Evolutionary conservation across 2,797 vertebrate species (phyloP), one percentile per base, ranked within the genome.

Genomic region (Telmatherina bonti): DNA sequence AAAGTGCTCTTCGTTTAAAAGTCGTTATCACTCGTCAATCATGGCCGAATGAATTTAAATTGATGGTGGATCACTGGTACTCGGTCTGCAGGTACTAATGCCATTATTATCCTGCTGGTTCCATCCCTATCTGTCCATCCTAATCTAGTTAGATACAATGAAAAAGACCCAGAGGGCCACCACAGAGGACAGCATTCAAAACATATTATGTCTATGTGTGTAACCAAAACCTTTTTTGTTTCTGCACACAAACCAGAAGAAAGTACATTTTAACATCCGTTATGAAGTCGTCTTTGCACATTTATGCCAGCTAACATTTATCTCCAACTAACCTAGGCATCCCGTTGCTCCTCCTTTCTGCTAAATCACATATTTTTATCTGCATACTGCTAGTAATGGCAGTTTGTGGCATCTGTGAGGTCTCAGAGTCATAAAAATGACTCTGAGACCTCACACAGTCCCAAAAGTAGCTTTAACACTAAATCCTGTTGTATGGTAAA

Each of bases 21-120:
- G 91, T 93, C 89, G 87, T 93, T 93, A 93, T 93, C 92, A 86
- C 90, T 52, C 70, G 82, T 91, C 86, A 88, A 88, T 91, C 87
- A 63, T n/a, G 53, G 81, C 55, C 55, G 68, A 91, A 76, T 51
- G 54, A 75, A 80, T 93, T 89, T 86, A 81, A 83, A 89, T 86
- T 88, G 91, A 91, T 68, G 30, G 64, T 15, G 33, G 84, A 81
- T 86, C 81, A 73, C 74, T 81, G 62, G 70, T 69, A 85, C 76
- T 86, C 62, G 36, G 66, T 78, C 72, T 85, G 67, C 82, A 88
- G 89, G 88, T 92, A 90, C 89, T 93, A 93, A 93, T 88, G 72
- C 64, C 78, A 88, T 93, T 91, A 91, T 76, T 78, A 72, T 74
- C 61, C 86, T 53, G 35, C 74, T 67, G 73, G 58, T 77, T 88